Conservation (phyloP, 2,797 vertebrate genomes). For the Falco rusticolus region DNA sequence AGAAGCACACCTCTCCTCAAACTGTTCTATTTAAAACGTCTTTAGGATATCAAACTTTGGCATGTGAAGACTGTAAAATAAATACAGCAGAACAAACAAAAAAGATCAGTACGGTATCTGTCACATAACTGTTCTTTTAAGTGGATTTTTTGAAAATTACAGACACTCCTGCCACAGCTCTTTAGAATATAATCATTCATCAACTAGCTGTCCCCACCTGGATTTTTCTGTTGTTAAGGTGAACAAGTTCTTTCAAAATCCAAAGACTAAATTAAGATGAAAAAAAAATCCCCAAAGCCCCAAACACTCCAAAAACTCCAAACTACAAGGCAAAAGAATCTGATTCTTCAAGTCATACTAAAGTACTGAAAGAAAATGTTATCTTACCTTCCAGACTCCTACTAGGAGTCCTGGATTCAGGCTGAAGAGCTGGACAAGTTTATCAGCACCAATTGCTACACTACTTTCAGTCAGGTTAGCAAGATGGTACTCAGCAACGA, state of each 20-base stretch:
- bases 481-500: slow-evolving; percentile 80
- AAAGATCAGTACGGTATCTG: not conserved
- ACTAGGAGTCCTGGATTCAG: slow-evolving; percentile 82
- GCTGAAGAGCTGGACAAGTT: slow-evolving; percentile 79
- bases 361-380: not conserved
- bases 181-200: not conserved
- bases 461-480: slow-evolving; percentile 58
- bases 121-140: not conserved
- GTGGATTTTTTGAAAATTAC: not conserved
- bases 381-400: slow-evolving; percentile 89
- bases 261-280: not conserved
- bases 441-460: slow-evolving; percentile 78
- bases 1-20: not conserved
- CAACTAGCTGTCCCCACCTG: not conserved
- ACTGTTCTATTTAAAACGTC: not conserved
- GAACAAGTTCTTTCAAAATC: not conserved
- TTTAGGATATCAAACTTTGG: not conserved
- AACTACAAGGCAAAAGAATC: not conserved
- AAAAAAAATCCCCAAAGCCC: not conserved
- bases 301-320: not conserved
- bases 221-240: not conserved
- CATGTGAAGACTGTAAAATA: not conserved
- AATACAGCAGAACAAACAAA: not conserved
- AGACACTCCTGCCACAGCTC: not conserved
- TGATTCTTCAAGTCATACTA: not conserved